A percentile compares a stretch with the other conserved stretches of the same genome.
Conservation (phyloP, 1,140 invertebrate genomes). For the Parapsyche elsis region DNA sequence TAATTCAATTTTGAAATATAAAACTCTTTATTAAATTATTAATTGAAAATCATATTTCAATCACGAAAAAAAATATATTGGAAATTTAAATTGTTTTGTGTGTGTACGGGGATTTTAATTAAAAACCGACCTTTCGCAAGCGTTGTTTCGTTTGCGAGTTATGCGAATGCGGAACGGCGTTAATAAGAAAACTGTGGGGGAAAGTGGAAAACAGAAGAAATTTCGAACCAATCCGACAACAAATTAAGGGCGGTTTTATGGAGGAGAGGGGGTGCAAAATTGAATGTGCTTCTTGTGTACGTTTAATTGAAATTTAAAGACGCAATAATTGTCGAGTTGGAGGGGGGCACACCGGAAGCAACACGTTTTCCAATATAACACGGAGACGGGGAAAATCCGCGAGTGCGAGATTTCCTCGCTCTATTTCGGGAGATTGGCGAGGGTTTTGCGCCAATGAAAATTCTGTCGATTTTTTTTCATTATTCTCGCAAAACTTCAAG, state of each 20-base stretch:
- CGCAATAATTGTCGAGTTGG: conserved; percentile 41
- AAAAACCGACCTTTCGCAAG: conserved; percentile 12
- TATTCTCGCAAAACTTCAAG: not conserved
- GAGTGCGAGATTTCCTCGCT: no score
- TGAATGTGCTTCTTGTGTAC: conserved; percentile 16
- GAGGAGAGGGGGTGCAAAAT: not conserved
- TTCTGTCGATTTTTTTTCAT: not conserved
- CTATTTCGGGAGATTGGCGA: no score
- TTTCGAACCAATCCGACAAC: conserved; percentile 47
- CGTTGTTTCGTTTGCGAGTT: conserved; percentile 7
- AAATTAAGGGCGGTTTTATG: conserved; percentile 37
- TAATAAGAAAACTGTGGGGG: conserved; percentile 12
- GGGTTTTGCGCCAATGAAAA: not conserved
- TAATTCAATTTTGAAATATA: no score
- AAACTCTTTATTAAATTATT: no score
- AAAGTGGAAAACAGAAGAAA: conserved; percentile 39
- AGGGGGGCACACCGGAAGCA: not conserved
- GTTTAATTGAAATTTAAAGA: conserved; percentile 53
- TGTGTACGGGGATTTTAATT: conserved; percentile 4
- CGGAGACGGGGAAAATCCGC: no score
- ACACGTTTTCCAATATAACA: no score
- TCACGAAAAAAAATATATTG: no score
- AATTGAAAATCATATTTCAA: no score
- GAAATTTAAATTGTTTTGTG: no score
- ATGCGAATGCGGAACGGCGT: not conserved